A percentile compares a stretch with the other conserved stretches of the same genome.
Evolutionary conservation across 2,888 invertebrate species (phyloP).

Genomic region (Cacoxenus indagator): DNA sequence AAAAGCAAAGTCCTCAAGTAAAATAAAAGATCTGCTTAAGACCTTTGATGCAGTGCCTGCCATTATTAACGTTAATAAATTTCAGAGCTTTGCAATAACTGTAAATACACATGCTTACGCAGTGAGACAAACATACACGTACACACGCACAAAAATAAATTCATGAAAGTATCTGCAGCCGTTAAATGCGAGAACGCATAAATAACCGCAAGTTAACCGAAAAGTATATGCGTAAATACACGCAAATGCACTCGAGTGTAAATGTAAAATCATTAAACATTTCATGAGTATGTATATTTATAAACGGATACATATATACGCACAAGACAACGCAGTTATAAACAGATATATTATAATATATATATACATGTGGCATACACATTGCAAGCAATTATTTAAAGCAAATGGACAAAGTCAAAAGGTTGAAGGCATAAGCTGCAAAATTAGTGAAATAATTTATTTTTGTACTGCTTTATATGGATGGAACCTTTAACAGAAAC

Average conservation of each 20-base stretch:
- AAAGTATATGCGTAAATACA: conserved; percentile 4
- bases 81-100: conserved; percentile 18
- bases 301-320: neutral
- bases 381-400: conserved; percentile 11
- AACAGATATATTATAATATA: neutral
- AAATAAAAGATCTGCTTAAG: neutral
- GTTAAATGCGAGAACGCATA: neutral
- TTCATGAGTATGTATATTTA: neutral
- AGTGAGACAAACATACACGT: conserved; percentile 12
- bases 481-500: too few relatives aligned
- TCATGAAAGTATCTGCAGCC: neutral
- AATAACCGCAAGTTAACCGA: conserved; percentile 18
- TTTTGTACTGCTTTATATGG: neutral
- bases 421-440: neutral
- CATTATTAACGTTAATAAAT: conserved; percentile 18
- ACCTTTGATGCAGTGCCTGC: neutral
- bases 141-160: neutral
- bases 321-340: neutral
- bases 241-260: conserved; percentile 12
- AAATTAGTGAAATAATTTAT: neutral
- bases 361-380: neutral
- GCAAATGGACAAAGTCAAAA: neutral
- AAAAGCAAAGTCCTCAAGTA: neutral
- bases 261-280: conserved; percentile 18
- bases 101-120: conserved; percentile 15